These are phyloP conservation scores for Amblyjoppa proteus DNA, from an alignment of 2,888 invertebrate species.

Conservation along the genomic window DNA sequence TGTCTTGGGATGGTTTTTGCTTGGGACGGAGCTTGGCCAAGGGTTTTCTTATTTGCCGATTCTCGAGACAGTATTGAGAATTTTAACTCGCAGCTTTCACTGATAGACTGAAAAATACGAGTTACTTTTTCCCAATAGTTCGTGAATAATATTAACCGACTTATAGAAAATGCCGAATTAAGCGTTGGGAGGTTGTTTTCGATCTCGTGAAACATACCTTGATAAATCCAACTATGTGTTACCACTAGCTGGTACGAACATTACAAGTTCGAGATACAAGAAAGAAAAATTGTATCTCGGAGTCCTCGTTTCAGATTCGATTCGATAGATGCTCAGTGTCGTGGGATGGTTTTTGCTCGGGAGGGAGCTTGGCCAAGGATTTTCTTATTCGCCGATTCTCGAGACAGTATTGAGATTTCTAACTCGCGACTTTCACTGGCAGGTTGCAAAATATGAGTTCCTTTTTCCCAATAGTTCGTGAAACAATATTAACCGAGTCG, in stretches of 20 bases:
- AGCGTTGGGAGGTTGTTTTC: background rate
- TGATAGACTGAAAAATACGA: background rate
- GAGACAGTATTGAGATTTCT: no score
- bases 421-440: background rate
- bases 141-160: background rate
- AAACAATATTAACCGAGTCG: background rate
- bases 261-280: background rate
- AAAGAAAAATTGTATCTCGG: background rate
- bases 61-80: no score
- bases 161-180: constrained; percentile 1
- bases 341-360: no score
- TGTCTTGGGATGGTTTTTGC: no score
- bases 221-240: constrained; percentile 46
- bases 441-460: background rate
- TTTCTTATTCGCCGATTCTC: no score
- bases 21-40: no score
- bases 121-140: background rate
- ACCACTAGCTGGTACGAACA: background rate
- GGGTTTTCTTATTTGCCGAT: no score
- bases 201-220: constrained; percentile 40
- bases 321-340: background rate
- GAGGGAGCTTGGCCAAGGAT: no score
- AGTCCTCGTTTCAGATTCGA: background rate
- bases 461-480: background rate
- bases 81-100: no score